A percentile compares a stretch with the other conserved stretches of the same genome.
These are phyloP conservation scores for Mustela nigripes DNA, from an alignment of 2,113 vertebrate species.

Conservation along the genomic window DNA sequence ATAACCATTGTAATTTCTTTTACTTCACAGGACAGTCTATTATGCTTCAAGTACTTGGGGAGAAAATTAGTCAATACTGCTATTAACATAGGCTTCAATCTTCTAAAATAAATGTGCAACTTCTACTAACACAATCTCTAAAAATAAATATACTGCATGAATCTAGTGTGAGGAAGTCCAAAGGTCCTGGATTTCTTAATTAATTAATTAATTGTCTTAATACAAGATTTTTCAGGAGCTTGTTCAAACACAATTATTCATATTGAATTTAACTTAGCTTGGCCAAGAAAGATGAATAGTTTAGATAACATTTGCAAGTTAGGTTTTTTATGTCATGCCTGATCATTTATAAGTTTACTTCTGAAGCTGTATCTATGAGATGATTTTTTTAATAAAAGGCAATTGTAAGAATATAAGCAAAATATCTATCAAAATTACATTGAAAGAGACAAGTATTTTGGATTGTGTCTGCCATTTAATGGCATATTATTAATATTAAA, in stretches of 20 bases:
- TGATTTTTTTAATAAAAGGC: neutral
- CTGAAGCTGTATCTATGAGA: neutral
- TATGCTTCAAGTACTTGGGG: constrained; percentile 28
- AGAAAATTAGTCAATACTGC: constrained; percentile 50
- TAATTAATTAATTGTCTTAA: neutral
- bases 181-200: neutral
- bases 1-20: constrained; percentile 49
- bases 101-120: neutral
- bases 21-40: constrained; percentile 17
- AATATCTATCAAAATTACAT: neutral
- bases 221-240: neutral
- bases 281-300: neutral
- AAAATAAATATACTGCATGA: neutral
- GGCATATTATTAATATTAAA: neutral
- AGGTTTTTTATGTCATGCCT: neutral
- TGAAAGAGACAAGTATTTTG: neutral
- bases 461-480: neutral
- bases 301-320: neutral
- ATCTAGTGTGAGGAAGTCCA: neutral
- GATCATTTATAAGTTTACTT: neutral
- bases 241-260: neutral
- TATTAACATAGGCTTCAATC: neutral
- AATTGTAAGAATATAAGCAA: neutral
- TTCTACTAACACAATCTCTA: neutral
- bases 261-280: neutral